Percentiles rank a stretch among this genome's conserved stretches.
phyloP scores from a whole-genome alignment of 2,113 vertebrate species.

The Chroicocephalus ridibundus region DNA sequence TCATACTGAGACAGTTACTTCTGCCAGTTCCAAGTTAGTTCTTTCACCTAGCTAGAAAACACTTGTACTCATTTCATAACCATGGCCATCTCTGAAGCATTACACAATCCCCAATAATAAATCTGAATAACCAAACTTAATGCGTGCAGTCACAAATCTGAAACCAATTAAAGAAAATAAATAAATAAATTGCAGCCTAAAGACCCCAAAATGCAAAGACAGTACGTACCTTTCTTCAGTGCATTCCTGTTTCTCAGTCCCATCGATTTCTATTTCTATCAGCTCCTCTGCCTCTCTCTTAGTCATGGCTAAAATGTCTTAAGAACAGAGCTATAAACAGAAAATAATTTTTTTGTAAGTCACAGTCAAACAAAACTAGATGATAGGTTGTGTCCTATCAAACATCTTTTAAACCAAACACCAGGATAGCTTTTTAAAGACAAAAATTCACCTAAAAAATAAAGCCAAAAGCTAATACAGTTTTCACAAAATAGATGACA shows the following conservation, averaged over 20 bases:
- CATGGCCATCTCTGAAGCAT: not conserved
- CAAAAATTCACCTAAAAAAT: not conserved
- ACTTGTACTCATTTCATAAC: not conserved
- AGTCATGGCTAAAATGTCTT: constrained; percentile 83
- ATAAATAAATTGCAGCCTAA: not conserved
- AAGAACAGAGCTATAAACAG: constrained; percentile 53
- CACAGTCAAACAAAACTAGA: not conserved
- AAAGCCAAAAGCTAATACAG: not conserved
- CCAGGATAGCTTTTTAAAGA: not conserved
- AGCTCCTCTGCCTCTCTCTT: constrained; percentile 96
- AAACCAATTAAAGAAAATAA: not conserved
- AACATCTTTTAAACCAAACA: not conserved
- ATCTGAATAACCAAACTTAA: not conserved
- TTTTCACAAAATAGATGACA: not conserved
- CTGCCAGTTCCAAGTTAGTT: not conserved
- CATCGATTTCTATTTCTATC: constrained; percentile 99
- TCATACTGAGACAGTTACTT: not conserved
- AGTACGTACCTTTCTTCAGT: constrained; percentile 90
- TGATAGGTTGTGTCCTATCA: not conserved
- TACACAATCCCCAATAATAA: not conserved
- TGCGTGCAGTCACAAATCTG: not conserved
- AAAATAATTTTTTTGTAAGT: not conserved
- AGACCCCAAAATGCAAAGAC: not conserved
- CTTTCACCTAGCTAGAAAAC: not conserved
- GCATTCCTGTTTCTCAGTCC: constrained; percentile 92